A percentile compares a stretch with the other conserved stretches of the same genome.
These are phyloP conservation scores for Microtus oregoni DNA, from an alignment of 2,113 vertebrate genomes.

Conservation along the genomic window DNA sequence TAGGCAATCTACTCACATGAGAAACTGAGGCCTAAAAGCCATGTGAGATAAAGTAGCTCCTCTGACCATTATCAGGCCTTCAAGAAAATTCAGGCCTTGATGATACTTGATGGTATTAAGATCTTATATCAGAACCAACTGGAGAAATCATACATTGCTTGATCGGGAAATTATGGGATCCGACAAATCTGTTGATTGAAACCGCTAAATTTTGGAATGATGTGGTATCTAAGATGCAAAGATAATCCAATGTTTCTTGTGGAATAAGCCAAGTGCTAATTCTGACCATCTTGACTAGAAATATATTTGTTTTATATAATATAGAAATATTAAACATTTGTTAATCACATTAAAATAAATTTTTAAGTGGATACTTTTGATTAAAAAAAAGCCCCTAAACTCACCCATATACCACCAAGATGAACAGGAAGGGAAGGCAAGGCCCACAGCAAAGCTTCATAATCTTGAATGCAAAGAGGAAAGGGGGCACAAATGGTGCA, in stretches of 20 bases:
- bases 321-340: not conserved
- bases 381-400: not conserved
- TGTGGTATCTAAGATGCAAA: constrained; percentile 1
- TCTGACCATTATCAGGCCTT: not conserved
- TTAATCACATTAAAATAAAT: not conserved
- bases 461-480: constrained; percentile 80
- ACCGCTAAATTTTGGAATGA: not conserved
- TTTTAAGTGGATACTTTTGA: not conserved
- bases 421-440: constrained; percentile 74
- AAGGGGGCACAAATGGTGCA: constrained; percentile 91
- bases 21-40: not conserved
- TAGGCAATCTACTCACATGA: not conserved
- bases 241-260: not conserved
- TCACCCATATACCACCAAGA: constrained; percentile 76
- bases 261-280: constrained; percentile 38
- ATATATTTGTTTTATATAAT: not conserved
- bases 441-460: constrained; percentile 81
- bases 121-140: not conserved
- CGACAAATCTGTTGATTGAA: not conserved
- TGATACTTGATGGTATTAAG: not conserved
- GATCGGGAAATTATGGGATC: not conserved
- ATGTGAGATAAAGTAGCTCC: not conserved
- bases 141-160: not conserved
- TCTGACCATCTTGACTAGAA: not conserved
- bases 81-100: not conserved